Percentiles rank a stretch among this genome's conserved stretches.
Conservation (phyloP, 2,797 vertebrate genomes). For the Smutsia temminckii region DNA sequence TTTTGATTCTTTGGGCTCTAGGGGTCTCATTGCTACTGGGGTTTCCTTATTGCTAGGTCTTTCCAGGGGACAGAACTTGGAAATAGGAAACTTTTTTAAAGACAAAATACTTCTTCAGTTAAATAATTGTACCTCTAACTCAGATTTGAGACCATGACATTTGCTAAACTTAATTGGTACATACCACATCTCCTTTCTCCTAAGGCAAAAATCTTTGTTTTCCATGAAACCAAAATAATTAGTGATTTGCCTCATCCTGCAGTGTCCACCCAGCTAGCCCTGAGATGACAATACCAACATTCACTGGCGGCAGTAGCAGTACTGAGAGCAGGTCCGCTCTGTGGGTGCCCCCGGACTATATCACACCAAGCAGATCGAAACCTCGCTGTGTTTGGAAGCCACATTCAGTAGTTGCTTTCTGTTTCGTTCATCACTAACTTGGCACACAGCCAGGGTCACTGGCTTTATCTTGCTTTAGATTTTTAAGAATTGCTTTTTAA, state of each 20-base stretch:
- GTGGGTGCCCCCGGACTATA: neutral
- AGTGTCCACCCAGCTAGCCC: neutral
- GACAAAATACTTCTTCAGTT: neutral
- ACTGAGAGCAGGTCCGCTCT: neutral
- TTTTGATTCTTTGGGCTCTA: neutral
- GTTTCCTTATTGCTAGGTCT: neutral
- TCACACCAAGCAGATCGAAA: neutral
- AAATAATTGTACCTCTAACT: neutral
- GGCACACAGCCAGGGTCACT: too few species aligned
- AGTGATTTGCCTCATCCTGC: neutral
- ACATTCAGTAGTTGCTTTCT: neutral
- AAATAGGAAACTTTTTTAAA: neutral
- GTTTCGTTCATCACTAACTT: neutral
- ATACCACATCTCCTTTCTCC: neutral
- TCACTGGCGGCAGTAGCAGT: fast-evolving
- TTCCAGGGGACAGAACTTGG: neutral
- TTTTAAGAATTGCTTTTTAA: neutral
- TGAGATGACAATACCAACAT: neutral
- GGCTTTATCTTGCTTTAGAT: neutral
- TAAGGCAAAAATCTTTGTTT: neutral
- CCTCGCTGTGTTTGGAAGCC: neutral
- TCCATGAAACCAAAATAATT: neutral
- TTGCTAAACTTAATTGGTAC: neutral
- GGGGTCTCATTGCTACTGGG: neutral
- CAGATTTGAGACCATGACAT: neutral